Percentiles rank a stretch among this genome's conserved stretches.
Conservation (phyloP, 1,140 invertebrate species). For the Cydia pomonella region DNA sequence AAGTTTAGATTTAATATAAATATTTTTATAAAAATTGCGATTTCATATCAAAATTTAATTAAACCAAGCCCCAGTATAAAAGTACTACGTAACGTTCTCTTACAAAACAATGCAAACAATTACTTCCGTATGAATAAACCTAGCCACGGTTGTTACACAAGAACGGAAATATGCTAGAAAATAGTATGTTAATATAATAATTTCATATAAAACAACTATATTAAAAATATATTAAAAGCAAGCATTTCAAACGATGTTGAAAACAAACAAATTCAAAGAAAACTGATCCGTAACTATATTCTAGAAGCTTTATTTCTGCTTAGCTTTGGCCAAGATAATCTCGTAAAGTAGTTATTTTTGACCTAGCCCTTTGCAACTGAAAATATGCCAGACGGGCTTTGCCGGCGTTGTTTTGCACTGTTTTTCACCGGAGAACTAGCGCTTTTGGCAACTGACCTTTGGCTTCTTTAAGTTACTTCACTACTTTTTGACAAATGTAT, state of each 20-base stretch:
- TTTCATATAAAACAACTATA: too few relatives aligned
- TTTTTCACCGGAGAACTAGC: constrained; percentile 33
- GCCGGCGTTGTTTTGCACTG: constrained; percentile 1
- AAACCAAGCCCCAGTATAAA: too few relatives aligned
- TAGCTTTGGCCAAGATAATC: constrained; percentile 55
- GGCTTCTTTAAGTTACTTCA: neutral
- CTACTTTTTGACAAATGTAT: too few relatives aligned
- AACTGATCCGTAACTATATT: neutral
- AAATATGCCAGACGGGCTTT: constrained; percentile 62
- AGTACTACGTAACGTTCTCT: too few relatives aligned
- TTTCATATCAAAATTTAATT: too few relatives aligned
- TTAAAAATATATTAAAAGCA: too few relatives aligned
- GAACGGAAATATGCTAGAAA: neutral
- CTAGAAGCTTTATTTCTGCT: neutral
- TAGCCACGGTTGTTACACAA: neutral
- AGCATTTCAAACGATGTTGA: neutral
- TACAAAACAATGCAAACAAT: too few relatives aligned
- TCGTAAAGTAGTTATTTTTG: constrained; percentile 69
- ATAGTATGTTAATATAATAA: neutral
- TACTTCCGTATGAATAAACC: neutral
- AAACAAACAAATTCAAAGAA: neutral
- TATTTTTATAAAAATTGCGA: too few relatives aligned
- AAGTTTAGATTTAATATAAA: too few relatives aligned
- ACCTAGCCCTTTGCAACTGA: constrained; percentile 66
- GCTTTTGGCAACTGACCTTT: neutral